Base-by-base conservation (phyloP, 2,797 vertebrate species). In the Helostoma temminkii region DNA sequence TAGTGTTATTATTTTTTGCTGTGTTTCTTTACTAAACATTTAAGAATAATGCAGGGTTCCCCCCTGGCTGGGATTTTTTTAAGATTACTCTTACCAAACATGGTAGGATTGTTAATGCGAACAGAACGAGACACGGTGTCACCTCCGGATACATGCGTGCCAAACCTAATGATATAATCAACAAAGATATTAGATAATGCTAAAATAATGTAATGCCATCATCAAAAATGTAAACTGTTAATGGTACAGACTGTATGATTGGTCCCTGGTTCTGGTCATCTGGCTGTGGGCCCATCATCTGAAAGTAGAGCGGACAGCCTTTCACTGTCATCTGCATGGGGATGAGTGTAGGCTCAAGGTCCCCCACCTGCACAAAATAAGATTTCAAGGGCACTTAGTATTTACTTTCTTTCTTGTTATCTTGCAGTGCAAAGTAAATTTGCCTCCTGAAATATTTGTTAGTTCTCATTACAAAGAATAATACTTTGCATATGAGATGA, bases 301-400 rank as follows among this genome's bases (percentile, higher is more conserved):
- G 94, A 75, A 96, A 94, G 92, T 95, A 96, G 70, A 99, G 80
- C 1, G 98, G 97, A 66, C 96, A 98, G 75, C 97, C 97, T 78
- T 84, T 95, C 57, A 96, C 96, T 0, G 82, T 93, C 93, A 99
- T 95, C 78, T 90, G 89, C 76, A 98, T 89, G 0, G 93, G 94
- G 83, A 99, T 93, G 77, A 89, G 42, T 0, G 67, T 63, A 1
- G 92, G 89, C 0, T 93, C 83, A 0, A 96, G 92, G 42, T 95
- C 91, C 41, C 95, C 96, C 49, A 97, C 95, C 97, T 98, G 81
- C 24, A 25, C 45, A 66, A 75, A 22, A 59, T 16, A 2, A n/a
- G 0, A 63, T 42, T 50, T 59, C 5, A 15, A 50, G 16, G 37
- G 45, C 5, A 10, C 9, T n/a, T 10, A 42, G 7, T 42, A n/a